Percentiles rank a stretch among this genome's conserved stretches.
Evolutionary conservation across 2,113 vertebrate genomes (phyloP).

Genomic region (Salvelinus fontinalis): DNA sequence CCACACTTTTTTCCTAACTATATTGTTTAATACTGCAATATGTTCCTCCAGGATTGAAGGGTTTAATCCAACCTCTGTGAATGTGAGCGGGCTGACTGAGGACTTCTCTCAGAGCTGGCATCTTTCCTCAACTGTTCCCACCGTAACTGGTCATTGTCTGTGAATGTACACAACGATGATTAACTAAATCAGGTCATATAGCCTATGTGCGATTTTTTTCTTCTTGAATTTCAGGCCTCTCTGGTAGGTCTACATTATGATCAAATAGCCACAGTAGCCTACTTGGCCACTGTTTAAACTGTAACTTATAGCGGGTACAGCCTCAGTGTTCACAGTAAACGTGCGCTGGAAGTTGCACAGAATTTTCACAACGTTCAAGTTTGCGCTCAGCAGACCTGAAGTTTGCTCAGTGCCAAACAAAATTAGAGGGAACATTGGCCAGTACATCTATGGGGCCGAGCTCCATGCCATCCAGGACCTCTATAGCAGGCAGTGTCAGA

Average conservation of each 20-base stretch:
- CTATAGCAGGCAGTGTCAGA: too few relatives aligned
- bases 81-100: conserved; percentile 63
- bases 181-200: background rate
- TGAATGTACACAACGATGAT: conserved; percentile 20
- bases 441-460: too few relatives aligned
- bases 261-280: too few relatives aligned
- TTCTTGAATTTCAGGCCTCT: background rate
- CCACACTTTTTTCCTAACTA: background rate
- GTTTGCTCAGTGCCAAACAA: too few relatives aligned
- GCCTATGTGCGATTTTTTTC: background rate
- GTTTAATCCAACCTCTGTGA: conserved; percentile 42
- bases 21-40: background rate
- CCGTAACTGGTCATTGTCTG: conserved; percentile 88
- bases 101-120: conserved; percentile 60
- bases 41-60: background rate
- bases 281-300: too few relatives aligned
- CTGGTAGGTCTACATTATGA: too few relatives aligned
- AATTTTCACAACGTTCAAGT: too few relatives aligned
- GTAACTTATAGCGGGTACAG: too few relatives aligned
- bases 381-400: background rate
- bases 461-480: too few relatives aligned
- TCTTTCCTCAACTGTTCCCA: conserved; percentile 79
- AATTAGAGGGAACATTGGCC: too few relatives aligned
- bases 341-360: too few relatives aligned
- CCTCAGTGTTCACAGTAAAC: too few relatives aligned